Base-by-base conservation (phyloP, 2,113 vertebrate species). In the Myotis davidii region DNA sequence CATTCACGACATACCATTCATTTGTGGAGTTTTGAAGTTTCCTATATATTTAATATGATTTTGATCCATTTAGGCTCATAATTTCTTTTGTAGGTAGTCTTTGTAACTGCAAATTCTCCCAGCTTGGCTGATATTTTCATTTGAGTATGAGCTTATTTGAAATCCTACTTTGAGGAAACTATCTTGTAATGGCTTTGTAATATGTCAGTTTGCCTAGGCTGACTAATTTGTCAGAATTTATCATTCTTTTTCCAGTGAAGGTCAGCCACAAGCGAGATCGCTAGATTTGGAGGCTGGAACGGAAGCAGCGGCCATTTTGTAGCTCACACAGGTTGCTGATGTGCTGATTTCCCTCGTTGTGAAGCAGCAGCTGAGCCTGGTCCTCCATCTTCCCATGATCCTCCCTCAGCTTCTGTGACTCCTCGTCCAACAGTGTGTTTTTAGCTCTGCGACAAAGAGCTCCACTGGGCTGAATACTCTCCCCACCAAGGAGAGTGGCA, bases 1-100 rank as follows among this genome's bases (percentile, higher is more conserved):
- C 16, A 32, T 82, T 20, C 8, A 67, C n/a, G 21, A 74, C 11
- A 85, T 42, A 37, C 10, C 77, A 86, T 78, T 78, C 39, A 84
- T 78, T 90, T 96, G n/a, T 91, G 27, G 27, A 78, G 21, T 86
- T 88, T 34, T 86, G 39, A 93, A 83, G n/a, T 86, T 73, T 91
- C 27, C 34, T 87, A 50, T 17, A 48, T 88, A 91, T 59, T 96
- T 76, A 85, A 88, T 64, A 81, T 61, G 7, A 50, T 67, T 65
- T 85, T 88, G 29, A 67, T 34, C n/a, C 34, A 45, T 77, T 56
- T 89, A 83, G 73, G 17, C 12, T 91, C 64, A 67, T 13, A 32
- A 77, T 88, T 95, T 88, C 29, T 93, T 88, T 72, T 21, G 9
- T 67, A 48, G 56, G 56, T 54, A 69, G 45, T 59, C 27, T 88